Base-by-base conservation (phyloP, 2,888 invertebrate species). In the Netelia virgata region DNA sequence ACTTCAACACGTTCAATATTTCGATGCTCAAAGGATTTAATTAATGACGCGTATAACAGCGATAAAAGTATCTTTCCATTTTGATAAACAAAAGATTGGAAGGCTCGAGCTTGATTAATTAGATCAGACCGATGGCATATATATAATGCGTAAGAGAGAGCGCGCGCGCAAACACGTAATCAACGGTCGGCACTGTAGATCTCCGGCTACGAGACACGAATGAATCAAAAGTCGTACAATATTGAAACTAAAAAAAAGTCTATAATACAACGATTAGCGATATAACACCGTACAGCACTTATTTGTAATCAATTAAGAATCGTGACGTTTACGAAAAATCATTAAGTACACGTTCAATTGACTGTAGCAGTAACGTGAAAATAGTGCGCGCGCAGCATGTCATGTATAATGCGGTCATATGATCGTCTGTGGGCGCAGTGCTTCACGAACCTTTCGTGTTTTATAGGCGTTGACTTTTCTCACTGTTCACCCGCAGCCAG, bases 381-480 rank as follows among this genome's bases (percentile, higher is more conserved):
- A 53, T 11, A 59, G 36, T 23, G 88, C 88, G 86, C 81, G 83
- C 87, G 87, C 87, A 86, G 50, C 63, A 23, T 81, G 85, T 86
- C 86, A 87, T 86, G 83, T 87, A 86, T 86, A 18, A 86, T 85
- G 86, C 85, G 86, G 91, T 91, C 91, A 91, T 91, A 91, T 91
- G 91, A 91, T 89, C 89, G 83, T 88, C 83, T 59, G 87, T 87
- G 88, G 90, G 89, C 85, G 88, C 87, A 87, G 86, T 88, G 73
- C 84, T 87, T 80, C 82, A 76, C 66, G 84, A 86, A 80, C 83
- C 86, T 73, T 84, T 87, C 88, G 89, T 88, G 86, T 76, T 89
- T 86, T 79, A 89, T 91, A 91, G 91, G 91, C 91, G 91, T 91
- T 91, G 89, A 91, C 91, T 90, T 82, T 85, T 85, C 86, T 86